phyloP scores from a whole-genome alignment of 2,797 vertebrate genomes.

The Tarsius wallacei region DNA sequence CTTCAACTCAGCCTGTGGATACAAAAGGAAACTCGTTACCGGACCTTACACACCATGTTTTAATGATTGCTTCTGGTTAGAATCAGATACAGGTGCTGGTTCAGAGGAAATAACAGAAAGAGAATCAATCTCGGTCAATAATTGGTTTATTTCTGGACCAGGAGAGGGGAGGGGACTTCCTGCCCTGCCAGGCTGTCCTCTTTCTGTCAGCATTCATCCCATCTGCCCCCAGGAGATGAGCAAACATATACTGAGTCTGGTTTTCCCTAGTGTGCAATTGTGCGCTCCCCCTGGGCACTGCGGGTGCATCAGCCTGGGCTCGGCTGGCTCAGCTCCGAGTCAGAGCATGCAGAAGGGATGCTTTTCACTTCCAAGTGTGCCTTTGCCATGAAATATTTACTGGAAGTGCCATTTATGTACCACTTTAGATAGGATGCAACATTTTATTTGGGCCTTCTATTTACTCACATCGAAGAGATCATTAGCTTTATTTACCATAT shows the following conservation, averaged over 20 bases:
- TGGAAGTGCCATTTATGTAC: not conserved
- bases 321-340: not conserved
- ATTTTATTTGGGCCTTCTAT: not conserved
- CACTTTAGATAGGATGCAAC: not conserved
- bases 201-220: slow-evolving; percentile 80
- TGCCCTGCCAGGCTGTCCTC: slow-evolving; percentile 69
- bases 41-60: not conserved
- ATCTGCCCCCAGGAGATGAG: slow-evolving; percentile 60
- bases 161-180: not conserved
- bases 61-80: slow-evolving; percentile 39
- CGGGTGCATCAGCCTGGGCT: not conserved
- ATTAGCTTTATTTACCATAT: not conserved
- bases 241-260: not conserved
- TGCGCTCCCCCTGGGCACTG: not conserved
- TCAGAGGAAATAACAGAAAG: not conserved
- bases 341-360: not conserved
- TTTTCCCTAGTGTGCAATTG: slow-evolving; percentile 39
- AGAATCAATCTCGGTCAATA: slow-evolving; percentile 53
- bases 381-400: slow-evolving; percentile 66
- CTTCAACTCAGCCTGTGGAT: slow-evolving; percentile 82
- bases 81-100: slow-evolving; percentile 34
- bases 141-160: slow-evolving; percentile 77
- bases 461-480: not conserved
- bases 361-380: not conserved
- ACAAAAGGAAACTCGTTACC: slow-evolving; percentile 66